phyloP scores from a whole-genome alignment of 2,888 invertebrate species.

The Morpho deidamia region DNA sequence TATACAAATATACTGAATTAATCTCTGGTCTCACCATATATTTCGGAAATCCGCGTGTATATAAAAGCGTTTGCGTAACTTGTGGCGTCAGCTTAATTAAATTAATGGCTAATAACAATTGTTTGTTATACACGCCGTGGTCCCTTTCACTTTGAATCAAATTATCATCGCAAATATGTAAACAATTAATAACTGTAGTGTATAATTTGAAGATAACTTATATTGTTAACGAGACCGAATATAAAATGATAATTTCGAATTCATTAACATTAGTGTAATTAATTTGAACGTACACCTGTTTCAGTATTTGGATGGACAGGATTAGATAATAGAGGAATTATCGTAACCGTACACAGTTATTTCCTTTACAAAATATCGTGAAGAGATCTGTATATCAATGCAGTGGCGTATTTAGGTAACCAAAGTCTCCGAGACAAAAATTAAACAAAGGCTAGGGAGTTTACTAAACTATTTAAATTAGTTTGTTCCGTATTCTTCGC shows the following conservation, averaged over 20 bases:
- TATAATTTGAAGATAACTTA: conserved; percentile 1
- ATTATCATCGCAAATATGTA: conserved; percentile 12
- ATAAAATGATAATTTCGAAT: background rate
- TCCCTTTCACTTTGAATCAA: conserved; percentile 26
- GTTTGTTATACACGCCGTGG: conserved; percentile 17
- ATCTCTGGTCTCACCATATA: background rate
- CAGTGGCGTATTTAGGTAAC: no score
- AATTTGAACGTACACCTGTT: no score
- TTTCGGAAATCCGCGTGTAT: conserved; percentile 2
- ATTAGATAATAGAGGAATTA: no score
- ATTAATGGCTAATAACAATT: conserved; percentile 13
- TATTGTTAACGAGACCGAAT: background rate
- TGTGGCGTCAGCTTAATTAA: conserved; percentile 13
- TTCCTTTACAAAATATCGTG: no score
- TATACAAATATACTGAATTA: background rate
- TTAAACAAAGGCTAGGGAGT: no score
- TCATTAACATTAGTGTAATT: no score
- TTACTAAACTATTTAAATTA: no score
- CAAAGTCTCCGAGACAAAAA: no score
- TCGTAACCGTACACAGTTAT: no score
- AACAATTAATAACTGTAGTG: conserved; percentile 12
- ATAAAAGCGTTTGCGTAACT: conserved; percentile 10
- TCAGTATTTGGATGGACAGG: no score
- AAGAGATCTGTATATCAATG: no score
- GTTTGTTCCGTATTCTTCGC: no score